Base-by-base conservation (phyloP, 2,113 vertebrate species). In the Girardinichthys multiradiatus region DNA sequence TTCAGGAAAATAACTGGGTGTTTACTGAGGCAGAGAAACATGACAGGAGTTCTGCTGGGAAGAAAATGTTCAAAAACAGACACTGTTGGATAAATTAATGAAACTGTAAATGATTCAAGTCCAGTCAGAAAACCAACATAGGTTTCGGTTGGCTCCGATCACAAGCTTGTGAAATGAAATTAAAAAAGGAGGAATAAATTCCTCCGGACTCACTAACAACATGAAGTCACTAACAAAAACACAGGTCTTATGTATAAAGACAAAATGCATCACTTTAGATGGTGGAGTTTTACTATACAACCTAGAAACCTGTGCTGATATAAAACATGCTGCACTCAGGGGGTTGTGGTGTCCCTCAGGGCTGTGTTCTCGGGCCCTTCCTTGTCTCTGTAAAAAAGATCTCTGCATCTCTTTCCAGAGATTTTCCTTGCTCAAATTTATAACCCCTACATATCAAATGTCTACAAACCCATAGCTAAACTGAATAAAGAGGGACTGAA, bases 1-100 rank as follows among this genome's bases (percentile, higher is more conserved):
- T 51, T 31, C 64, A 70, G 59, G 27, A 74, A 74, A 76, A 77
- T 30, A 66, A 14, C 57, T 39, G 31, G 3, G 9, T 33, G 72
- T 74, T 76, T 75, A 74, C 70, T 9, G 58, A 69, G 33, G 64
- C 51, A 69, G 45, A 0, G 27, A 67, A 67, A 61, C 11, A 21
- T 33, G 29, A 59, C 26, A 48, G 42, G 33, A 3, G 28, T 57
- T 39, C 54, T 35, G 39, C 33, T 0, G 14, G 39, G 61, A 31
- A 19, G 27, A 76, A 2, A 54, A 58, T n/a, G 31, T 45, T 59
- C 35, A 24, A 2, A 26, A 17, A 51, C 71, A 24, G 67, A 66
- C 13, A 68, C 7, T 45, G 15, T 45, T 27, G 42, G 39, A 59
- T 58, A 58, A 74, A 66, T 27, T 64, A 57, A 72, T 57, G 11